A percentile compares a stretch with the other conserved stretches of the same genome.
These are phyloP conservation scores for Falcunculus frontatus DNA, from an alignment of 2,113 vertebrate species.

Conservation along the genomic window DNA sequence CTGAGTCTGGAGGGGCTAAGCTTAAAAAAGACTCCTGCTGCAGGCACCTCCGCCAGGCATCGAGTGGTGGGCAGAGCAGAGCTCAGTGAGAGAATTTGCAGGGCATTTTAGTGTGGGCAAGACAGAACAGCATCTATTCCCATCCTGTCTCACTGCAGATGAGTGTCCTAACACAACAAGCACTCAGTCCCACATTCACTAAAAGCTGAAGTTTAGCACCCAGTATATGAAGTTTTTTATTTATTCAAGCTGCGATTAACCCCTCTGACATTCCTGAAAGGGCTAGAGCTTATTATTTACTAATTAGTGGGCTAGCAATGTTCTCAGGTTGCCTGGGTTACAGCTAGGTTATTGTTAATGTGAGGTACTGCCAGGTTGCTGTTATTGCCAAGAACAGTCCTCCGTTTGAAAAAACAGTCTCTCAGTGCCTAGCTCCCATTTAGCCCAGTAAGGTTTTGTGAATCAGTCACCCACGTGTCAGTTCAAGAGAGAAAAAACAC, in stretches of 20 bases:
- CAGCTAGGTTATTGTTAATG: not conserved
- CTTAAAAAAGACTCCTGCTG: not conserved
- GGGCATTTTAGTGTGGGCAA: not conserved
- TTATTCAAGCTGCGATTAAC: not conserved
- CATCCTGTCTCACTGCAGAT: not conserved
- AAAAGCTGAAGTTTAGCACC: not conserved
- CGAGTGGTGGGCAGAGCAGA: rapidly evolving
- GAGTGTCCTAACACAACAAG: not conserved
- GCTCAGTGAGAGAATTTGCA: not conserved
- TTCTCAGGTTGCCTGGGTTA: not conserved
- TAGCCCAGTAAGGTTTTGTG: not conserved
- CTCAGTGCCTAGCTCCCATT: not conserved
- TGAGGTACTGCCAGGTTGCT: not conserved
- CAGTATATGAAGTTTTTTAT: not conserved
- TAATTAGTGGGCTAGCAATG: not conserved
- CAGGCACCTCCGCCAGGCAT: not conserved
- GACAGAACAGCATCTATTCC: not conserved
- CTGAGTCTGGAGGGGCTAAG: not conserved
- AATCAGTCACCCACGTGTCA: not conserved
- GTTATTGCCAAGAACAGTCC: not conserved
- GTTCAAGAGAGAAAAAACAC: not conserved
- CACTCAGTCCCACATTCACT: not conserved
- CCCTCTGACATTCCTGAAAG: not conserved
- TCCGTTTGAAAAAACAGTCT: not conserved
- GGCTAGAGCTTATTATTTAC: not conserved